These are phyloP conservation scores for Zophobas morio DNA, from an alignment of 1,140 invertebrate genomes.

Conservation along the genomic window DNA sequence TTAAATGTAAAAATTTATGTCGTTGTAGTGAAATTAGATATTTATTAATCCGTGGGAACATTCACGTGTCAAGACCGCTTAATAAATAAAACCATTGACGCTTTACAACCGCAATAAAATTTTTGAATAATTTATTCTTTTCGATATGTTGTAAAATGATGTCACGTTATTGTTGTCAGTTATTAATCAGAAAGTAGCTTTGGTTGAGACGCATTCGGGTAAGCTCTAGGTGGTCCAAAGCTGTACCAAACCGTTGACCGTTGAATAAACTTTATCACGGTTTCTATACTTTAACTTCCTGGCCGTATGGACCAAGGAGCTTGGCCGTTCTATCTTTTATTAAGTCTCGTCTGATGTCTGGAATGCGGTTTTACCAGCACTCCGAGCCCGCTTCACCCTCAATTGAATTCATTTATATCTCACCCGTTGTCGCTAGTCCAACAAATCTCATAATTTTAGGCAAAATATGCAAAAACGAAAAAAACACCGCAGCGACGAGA, in stretches of 20 bases:
- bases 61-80: conserved; percentile 2
- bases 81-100: not conserved
- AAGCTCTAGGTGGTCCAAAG: conserved; percentile 24
- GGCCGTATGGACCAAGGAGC: conserved; percentile 45
- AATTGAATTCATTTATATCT: conserved; percentile 47
- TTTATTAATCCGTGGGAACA: conserved; percentile 7
- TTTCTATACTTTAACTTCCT: conserved; percentile 42
- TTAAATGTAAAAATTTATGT: conserved; percentile 6
- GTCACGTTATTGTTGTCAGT: not conserved
- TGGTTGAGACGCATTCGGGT: not conserved
- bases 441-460: not conserved
- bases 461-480: not conserved
- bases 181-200: not conserved
- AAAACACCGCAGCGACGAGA: not conserved
- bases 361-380: conserved; percentile 48
- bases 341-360: conserved; percentile 46
- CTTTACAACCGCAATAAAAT: conserved; percentile 3
- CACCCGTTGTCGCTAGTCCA: conserved; percentile 10
- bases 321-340: conserved; percentile 47
- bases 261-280: conserved; percentile 31
- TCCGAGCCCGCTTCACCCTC: conserved; percentile 46
- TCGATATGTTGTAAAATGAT: not conserved
- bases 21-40: conserved; percentile 14
- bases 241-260: conserved; percentile 18
- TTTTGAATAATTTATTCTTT: conserved; percentile 10